Conservation (phyloP, 2,113 vertebrate species). For the Ailurus styani region DNA sequence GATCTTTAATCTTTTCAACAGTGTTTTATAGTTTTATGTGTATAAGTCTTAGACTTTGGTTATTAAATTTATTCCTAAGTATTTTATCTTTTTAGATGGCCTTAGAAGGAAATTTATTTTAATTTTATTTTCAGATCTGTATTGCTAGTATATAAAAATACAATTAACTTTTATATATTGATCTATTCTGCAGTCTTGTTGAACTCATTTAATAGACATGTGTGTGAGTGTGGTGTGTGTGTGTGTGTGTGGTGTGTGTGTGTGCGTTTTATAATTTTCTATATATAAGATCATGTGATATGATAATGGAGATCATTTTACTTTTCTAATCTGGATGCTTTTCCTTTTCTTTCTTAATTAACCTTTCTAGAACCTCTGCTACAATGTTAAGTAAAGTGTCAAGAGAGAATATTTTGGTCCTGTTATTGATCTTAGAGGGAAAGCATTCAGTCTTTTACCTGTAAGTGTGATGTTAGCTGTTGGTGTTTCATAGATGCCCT, state of each 20-base stretch:
- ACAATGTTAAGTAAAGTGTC: neutral
- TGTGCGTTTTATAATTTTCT: neutral
- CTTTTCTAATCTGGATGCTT: neutral
- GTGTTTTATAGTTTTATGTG: neutral
- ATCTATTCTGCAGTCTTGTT: neutral
- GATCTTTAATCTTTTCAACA: neutral
- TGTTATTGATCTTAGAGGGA: neutral
- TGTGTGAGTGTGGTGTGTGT: neutral
- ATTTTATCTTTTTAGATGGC: neutral
- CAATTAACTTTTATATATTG: neutral
- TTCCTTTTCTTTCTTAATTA: neutral
- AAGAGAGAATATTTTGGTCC: neutral
- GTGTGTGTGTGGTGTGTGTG: neutral
- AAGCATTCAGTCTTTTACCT: neutral
- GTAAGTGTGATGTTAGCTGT: neutral
- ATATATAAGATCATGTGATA: neutral
- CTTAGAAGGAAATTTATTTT: neutral
- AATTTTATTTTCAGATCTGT: neutral
- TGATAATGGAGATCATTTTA: neutral
- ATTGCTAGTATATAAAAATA: neutral
- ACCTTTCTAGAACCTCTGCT: neutral
- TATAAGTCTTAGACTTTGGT: neutral
- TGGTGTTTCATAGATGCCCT: neutral
- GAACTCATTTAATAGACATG: neutral
- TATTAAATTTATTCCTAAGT: neutral